A percentile compares a stretch with the other conserved stretches of the same genome.
phyloP scores from a whole-genome alignment of 2,113 vertebrate genomes.

The Gambusia affinis region DNA sequence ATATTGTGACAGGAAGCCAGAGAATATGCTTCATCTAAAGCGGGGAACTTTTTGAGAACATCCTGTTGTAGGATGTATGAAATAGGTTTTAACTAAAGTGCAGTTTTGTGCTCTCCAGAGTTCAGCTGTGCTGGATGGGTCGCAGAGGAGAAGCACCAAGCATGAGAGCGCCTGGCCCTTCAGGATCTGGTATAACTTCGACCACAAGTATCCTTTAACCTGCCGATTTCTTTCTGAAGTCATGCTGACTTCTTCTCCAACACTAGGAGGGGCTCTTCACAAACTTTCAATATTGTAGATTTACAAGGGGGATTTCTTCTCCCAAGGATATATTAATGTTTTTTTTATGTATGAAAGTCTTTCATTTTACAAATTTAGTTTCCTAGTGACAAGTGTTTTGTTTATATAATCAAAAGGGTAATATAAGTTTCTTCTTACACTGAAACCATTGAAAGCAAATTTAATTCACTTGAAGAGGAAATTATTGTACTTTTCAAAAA shows the following conservation, averaged over 20 bases:
- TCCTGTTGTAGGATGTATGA: neutral
- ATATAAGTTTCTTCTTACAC: too few relatives aligned
- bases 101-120: slow-evolving; percentile 32
- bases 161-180: slow-evolving; percentile 96
- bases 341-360: neutral
- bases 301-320: too few relatives aligned
- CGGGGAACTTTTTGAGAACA: neutral
- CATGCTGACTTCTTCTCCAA: neutral
- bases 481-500: neutral
- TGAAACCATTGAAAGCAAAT: neutral
- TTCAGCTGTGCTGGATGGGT: slow-evolving; percentile 79
- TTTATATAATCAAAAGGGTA: neutral
- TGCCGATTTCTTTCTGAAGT: neutral
- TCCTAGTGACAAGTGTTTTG: neutral
- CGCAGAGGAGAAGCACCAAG: slow-evolving; percentile 87
- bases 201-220: slow-evolving; percentile 93
- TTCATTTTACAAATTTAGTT: neutral
- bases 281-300: neutral
- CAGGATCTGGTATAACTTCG: slow-evolving; percentile 97
- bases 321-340: neutral
- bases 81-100: neutral
- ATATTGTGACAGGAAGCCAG: neutral
- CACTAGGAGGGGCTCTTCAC: slow-evolving; percentile 49
- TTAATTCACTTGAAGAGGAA: neutral
- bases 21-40: neutral